Evolutionary conservation across 2,888 invertebrate genomes (phyloP).

Genomic region (Agapostemon virescens): DNA sequence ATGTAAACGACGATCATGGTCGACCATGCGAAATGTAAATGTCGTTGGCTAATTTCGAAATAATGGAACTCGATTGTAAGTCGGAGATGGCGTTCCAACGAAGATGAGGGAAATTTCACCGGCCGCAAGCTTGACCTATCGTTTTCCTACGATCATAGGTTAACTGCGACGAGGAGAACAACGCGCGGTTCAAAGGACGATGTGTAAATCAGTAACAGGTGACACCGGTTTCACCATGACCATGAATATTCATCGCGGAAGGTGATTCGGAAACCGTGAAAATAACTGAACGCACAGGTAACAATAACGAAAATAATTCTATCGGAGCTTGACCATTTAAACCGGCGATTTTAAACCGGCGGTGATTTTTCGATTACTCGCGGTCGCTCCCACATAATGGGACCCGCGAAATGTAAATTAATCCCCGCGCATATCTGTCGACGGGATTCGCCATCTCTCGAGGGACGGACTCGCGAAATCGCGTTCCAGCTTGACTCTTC

Average conservation of each 20-base stretch:
- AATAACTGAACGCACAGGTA: not conserved
- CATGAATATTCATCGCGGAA: conserved; percentile 23
- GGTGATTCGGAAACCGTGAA: conserved; percentile 10
- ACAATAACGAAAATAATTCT: conserved; percentile 30
- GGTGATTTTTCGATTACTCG: conserved; percentile 35
- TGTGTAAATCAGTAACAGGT: conserved; percentile 9
- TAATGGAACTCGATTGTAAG: too few species aligned
- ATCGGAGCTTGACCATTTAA: conserved; percentile 2
- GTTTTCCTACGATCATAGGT: not conserved
- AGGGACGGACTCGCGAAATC: not conserved
- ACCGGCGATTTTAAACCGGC: not conserved
- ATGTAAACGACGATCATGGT: too few species aligned
- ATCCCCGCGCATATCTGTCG: conserved; percentile 22
- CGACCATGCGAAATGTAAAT: too few species aligned
- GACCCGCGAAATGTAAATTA: conserved; percentile 36
- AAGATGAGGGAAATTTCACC: not conserved
- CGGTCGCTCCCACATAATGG: conserved; percentile 36
- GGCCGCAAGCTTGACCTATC: not conserved
- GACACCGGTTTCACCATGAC: not conserved
- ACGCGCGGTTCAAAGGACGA: not conserved
- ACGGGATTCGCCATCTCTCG: not conserved
- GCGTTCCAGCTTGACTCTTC: not conserved
- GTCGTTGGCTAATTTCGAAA: too few species aligned
- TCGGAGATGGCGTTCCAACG: not conserved
- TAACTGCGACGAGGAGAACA: not conserved